phyloP scores from a whole-genome alignment of 2,797 vertebrate species.

The Nyctalus aviator region DNA sequence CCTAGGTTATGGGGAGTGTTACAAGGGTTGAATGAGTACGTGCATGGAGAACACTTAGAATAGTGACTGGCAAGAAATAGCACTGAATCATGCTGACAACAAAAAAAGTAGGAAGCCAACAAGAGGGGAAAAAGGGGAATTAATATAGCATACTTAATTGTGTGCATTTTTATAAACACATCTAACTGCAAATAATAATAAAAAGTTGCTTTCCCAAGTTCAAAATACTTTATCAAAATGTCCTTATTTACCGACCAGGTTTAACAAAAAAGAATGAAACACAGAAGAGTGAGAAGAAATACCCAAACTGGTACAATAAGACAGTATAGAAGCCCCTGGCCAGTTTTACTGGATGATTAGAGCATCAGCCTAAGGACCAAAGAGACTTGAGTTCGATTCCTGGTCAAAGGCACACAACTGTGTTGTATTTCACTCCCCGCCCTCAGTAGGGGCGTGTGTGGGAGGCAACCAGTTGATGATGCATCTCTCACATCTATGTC shows the following conservation, averaged over 20 bases:
- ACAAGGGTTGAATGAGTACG: neutral
- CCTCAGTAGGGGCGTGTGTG: too few relatives aligned
- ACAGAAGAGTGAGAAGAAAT: neutral
- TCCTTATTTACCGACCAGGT: constrained; percentile 28
- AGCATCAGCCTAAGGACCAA: too few relatives aligned
- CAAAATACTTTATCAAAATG: constrained; percentile 31
- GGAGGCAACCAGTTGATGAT: too few relatives aligned
- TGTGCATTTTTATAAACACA: constrained; percentile 30
- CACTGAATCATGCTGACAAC: neutral
- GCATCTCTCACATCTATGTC: too few relatives aligned
- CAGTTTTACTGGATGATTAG: too few relatives aligned
- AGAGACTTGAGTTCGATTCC: too few relatives aligned
- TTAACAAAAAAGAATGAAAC: constrained; percentile 49
- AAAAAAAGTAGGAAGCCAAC: neutral
- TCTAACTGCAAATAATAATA: constrained; percentile 6
- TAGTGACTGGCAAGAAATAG: neutral
- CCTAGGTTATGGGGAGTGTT: neutral
- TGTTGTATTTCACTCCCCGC: too few relatives aligned
- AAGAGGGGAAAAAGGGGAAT: neutral
- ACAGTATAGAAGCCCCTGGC: neutral
- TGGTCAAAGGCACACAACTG: too few relatives aligned
- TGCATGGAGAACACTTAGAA: neutral
- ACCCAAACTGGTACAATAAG: constrained; percentile 10
- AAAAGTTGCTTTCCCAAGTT: constrained; percentile 36
- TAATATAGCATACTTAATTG: neutral